A percentile compares a stretch with the other conserved stretches of the same genome.
phyloP scores from a whole-genome alignment of 2,797 vertebrate genomes.

The Pangasius sanitwongsei region DNA sequence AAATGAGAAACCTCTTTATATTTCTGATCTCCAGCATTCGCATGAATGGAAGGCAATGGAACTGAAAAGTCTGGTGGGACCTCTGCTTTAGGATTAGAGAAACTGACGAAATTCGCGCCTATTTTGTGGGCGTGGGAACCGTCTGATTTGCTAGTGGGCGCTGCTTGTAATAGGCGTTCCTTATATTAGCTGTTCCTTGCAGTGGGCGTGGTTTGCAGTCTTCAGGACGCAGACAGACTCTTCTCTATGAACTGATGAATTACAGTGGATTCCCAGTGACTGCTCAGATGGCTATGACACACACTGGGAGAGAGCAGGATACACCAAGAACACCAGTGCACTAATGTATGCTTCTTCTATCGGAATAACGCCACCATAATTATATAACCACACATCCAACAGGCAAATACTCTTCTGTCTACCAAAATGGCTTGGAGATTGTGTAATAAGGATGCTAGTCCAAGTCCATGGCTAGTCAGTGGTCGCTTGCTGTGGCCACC shows the following conservation, averaged over 20 bases:
- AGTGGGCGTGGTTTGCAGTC: no score
- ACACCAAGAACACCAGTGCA: not conserved
- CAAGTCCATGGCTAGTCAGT: not conserved
- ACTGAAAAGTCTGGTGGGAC: not conserved
- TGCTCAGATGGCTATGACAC: not conserved
- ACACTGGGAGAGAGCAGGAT: not conserved
- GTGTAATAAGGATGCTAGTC: constrained; percentile 2
- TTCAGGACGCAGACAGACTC: no score
- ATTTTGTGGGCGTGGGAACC: no score
- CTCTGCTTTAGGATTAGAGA: no score
- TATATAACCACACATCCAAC: not conserved
- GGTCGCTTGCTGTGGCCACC: not conserved
- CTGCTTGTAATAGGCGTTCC: no score
- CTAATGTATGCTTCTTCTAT: not conserved
- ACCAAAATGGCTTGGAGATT: not conserved
- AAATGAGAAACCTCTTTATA: no score
- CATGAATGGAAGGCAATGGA: no score
- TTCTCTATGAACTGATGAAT: not conserved
- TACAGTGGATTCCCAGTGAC: not conserved
- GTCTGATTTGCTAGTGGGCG: no score
- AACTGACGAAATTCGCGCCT: no score
- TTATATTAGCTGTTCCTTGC: no score
- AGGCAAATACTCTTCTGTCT: not conserved
- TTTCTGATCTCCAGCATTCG: no score
- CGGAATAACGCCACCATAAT: not conserved